Percentiles rank a stretch among this genome's conserved stretches.
These are phyloP conservation scores for Thomomys bottae DNA, from an alignment of 2,113 vertebrate genomes.

Conservation along the genomic window DNA sequence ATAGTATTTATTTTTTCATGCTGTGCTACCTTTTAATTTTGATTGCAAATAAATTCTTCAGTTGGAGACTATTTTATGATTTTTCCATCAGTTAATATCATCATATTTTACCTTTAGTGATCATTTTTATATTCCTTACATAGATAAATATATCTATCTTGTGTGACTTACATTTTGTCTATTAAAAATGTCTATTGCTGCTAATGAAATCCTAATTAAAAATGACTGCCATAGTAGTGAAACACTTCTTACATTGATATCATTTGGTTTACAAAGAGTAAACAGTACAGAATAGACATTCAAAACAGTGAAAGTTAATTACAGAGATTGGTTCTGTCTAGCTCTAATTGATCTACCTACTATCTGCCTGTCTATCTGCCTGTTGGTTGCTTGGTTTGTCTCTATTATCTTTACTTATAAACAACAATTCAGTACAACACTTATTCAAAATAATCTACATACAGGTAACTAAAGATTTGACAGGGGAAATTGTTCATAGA, in stretches of 20 bases:
- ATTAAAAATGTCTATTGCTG: background rate
- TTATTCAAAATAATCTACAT: background rate
- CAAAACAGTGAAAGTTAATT: background rate
- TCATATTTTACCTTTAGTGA: background rate
- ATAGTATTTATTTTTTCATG: background rate
- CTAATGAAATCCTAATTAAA: background rate
- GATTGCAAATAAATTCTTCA: background rate
- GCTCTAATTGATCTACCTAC: no score
- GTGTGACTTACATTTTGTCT: conserved; percentile 4
- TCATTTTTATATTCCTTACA: background rate
- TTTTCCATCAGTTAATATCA: background rate
- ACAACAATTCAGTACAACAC: background rate
- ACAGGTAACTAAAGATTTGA: background rate
- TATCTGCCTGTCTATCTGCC: no score
- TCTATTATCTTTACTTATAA: background rate
- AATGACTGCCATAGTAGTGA: background rate
- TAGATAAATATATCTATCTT: background rate
- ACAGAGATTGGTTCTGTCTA: background rate
- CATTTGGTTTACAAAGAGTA: background rate
- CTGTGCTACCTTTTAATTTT: background rate
- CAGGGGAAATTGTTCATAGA: background rate
- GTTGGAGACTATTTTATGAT: background rate
- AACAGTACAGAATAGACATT: background rate
- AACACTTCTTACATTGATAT: background rate
- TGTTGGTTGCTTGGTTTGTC: background rate